phyloP scores from a whole-genome alignment of 2,113 vertebrate genomes.

The Eurypyga helias region DNA sequence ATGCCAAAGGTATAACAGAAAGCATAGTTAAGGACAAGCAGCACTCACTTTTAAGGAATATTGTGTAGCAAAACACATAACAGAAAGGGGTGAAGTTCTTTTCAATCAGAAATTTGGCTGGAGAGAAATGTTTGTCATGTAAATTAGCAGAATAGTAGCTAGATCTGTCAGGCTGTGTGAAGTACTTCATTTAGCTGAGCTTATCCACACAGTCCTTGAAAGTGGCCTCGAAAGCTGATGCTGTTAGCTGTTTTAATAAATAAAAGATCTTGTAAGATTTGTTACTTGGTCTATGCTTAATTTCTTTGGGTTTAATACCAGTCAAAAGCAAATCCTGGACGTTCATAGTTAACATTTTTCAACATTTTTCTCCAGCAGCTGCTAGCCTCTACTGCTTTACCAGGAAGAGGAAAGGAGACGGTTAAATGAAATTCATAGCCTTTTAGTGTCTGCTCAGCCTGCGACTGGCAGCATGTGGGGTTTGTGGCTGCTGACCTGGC shows the following conservation, averaged over 20 bases:
- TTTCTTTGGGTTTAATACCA: background rate
- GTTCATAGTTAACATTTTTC: background rate
- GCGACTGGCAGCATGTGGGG: background rate
- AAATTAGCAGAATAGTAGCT: constrained; percentile 4
- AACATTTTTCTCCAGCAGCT: background rate
- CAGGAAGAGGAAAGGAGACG: background rate
- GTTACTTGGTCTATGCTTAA: background rate
- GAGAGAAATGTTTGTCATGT: background rate
- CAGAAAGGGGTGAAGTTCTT: background rate
- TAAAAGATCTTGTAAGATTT: background rate
- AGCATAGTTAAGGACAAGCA: background rate
- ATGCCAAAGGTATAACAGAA: background rate
- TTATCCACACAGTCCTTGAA: background rate
- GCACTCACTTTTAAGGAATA: background rate
- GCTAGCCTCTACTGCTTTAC: background rate
- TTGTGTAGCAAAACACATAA: background rate
- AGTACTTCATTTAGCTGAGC: background rate
- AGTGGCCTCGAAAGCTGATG: background rate
- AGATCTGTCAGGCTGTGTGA: constrained; percentile 14
- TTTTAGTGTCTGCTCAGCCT: background rate
- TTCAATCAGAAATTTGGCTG: background rate
- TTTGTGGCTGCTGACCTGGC: constrained; percentile 52
- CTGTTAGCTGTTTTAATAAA: background rate
- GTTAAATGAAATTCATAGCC: constrained; percentile 45
- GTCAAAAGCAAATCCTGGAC: background rate